phyloP scores from a whole-genome alignment of 2,888 invertebrate genomes.

The Parnassius orleans region DNA sequence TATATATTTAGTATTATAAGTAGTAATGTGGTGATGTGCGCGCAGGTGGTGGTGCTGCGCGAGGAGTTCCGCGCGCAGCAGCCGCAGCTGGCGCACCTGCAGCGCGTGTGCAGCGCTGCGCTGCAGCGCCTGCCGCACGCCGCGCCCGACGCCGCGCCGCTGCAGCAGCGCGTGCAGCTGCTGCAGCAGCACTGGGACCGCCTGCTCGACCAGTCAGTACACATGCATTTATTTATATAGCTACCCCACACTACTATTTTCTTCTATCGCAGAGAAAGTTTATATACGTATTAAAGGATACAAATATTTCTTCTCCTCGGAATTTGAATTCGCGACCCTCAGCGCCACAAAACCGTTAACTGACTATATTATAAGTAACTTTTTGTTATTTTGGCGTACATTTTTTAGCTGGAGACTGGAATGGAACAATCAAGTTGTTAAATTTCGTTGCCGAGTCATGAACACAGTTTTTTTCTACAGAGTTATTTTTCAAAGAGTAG shows the following conservation, averaged over 20 bases:
- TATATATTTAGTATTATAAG: too few relatives aligned
- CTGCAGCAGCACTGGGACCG: slow-evolving; percentile 91
- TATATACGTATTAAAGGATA: neutral
- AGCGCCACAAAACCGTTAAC: too few relatives aligned
- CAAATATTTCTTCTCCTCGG: neutral
- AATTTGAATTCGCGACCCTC: too few relatives aligned
- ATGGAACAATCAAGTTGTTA: too few relatives aligned
- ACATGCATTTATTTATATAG: neutral
- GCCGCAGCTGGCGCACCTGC: slow-evolving; percentile 91
- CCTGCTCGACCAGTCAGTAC: slow-evolving; percentile 80
- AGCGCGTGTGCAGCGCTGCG: slow-evolving; percentile 89
- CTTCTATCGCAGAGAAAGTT: neutral
- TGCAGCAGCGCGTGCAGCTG: slow-evolving; percentile 86
- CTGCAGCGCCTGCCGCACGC: slow-evolving; percentile 80
- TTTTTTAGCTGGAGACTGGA: too few relatives aligned
- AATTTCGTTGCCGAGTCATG: too few relatives aligned
- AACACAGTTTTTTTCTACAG: too few relatives aligned
- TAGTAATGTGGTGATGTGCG: neutral
- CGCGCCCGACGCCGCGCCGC: slow-evolving; percentile 66
- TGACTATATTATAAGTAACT: too few relatives aligned
- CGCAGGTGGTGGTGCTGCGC: slow-evolving; percentile 91
- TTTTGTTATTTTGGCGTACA: too few relatives aligned
- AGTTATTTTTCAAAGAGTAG: too few relatives aligned
- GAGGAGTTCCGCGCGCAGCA: slow-evolving; percentile 97
- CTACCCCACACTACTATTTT: neutral